These are phyloP conservation scores for Diabrotica undecimpunctata DNA, from an alignment of 1,140 invertebrate species.

Conservation along the genomic window DNA sequence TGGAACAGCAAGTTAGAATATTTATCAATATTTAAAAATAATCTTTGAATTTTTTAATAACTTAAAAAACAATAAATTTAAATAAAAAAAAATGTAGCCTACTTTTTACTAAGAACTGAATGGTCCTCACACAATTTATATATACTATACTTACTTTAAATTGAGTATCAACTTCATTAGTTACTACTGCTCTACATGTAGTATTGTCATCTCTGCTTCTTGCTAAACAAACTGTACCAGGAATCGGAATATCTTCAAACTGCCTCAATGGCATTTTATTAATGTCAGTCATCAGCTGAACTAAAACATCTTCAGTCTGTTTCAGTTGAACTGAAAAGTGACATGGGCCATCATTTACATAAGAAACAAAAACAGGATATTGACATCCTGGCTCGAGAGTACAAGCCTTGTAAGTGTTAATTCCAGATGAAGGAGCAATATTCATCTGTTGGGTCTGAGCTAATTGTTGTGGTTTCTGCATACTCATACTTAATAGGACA, in stretches of 20 bases:
- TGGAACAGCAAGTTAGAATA: too few species aligned
- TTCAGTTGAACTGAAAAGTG: constrained; percentile 69
- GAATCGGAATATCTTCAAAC: constrained; percentile 59
- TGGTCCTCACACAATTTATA: too few species aligned
- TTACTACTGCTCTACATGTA: constrained; percentile 69
- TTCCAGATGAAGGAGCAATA: constrained; percentile 21
- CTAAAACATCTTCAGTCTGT: constrained; percentile 54
- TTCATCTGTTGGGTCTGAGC: neutral
- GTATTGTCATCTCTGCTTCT: constrained; percentile 60
- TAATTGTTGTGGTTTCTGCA: constrained; percentile 20
- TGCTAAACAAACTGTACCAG: constrained; percentile 69
- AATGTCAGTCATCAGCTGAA: constrained; percentile 64
- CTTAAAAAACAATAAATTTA: too few species aligned
- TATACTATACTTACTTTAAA: constrained; percentile 44
- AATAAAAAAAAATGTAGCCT: too few species aligned
- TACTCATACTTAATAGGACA: constrained; percentile 34
- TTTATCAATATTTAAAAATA: too few species aligned
- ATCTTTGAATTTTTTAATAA: too few species aligned
- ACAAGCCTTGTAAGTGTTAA: constrained; percentile 36
- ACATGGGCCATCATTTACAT: constrained; percentile 70
- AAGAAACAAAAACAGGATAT: constrained; percentile 67
- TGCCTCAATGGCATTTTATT: constrained; percentile 55
- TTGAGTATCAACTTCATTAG: constrained; percentile 56
- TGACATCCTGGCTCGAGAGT: constrained; percentile 47
- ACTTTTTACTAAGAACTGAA: too few species aligned